A percentile compares a stretch with the other conserved stretches of the same genome.
phyloP scores from a whole-genome alignment of 1,140 invertebrate genomes.

The Drosophila punjabiensis region DNA sequence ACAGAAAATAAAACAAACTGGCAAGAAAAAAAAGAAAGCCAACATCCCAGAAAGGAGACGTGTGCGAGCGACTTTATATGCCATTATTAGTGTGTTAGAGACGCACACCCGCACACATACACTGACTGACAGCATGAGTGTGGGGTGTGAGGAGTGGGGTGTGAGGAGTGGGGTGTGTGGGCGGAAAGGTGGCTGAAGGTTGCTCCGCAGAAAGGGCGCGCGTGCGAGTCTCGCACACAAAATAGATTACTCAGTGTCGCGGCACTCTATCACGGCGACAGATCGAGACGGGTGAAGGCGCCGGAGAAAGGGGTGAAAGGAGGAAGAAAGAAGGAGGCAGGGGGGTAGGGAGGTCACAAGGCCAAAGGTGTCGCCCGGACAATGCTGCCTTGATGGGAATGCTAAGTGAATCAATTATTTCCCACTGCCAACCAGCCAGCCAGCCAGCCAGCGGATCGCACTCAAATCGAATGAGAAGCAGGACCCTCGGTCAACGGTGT shows the following conservation, averaged over 20 bases:
- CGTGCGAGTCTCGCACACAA: slow-evolving; percentile 59
- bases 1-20: slow-evolving; percentile 24
- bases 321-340: not conserved
- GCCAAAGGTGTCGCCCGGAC: slow-evolving; percentile 37
- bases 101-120: slow-evolving; percentile 5
- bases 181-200: not conserved
- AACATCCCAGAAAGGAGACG: slow-evolving; percentile 54
- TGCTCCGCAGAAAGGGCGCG: not conserved
- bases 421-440: not conserved
- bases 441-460: slow-evolving; percentile 13
- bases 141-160: too few species aligned
- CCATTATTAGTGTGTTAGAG: slow-evolving; percentile 68
- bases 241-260: slow-evolving; percentile 82
- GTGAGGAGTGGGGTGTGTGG: not conserved
- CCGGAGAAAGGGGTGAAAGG: not conserved
- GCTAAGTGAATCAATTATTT: slow-evolving; percentile 49
- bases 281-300: slow-evolving; percentile 24
- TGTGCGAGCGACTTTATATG: slow-evolving; percentile 77
- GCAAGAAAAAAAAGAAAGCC: slow-evolving; percentile 20
- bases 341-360: not conserved
- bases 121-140: not conserved
- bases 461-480: not conserved
- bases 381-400: slow-evolving; percentile 38
- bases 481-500: too few species aligned
- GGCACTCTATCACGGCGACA: slow-evolving; percentile 70